phyloP scores from a whole-genome alignment of 1,140 invertebrate genomes.

The Polyergus mexicanus region DNA sequence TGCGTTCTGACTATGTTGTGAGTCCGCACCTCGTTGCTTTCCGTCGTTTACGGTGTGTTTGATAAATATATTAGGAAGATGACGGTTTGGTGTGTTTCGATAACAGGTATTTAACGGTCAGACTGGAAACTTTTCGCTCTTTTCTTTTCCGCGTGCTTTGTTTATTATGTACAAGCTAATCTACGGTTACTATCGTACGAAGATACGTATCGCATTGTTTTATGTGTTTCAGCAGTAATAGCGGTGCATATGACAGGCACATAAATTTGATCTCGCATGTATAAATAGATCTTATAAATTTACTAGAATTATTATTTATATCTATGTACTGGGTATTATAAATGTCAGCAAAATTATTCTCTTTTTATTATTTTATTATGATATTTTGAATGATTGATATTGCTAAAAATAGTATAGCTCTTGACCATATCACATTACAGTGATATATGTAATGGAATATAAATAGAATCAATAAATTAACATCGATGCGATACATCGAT shows the following conservation, averaged over 20 bases:
- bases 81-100: slow-evolving; percentile 81
- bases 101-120: slow-evolving; percentile 81
- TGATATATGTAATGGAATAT: neutral
- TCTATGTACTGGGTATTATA: neutral
- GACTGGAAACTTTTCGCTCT: slow-evolving; percentile 71
- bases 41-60: slow-evolving; percentile 76
- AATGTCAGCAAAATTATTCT: neutral
- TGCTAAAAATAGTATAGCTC: neutral
- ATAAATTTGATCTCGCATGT: neutral
- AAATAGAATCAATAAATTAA: neutral
- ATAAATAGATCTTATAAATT: neutral
- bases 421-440: neutral
- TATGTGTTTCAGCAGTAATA: slow-evolving; percentile 21
- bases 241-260: neutral
- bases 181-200: slow-evolving; percentile 42
- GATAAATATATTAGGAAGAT: slow-evolving; percentile 83
- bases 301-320: slow-evolving; percentile 24
- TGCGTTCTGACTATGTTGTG: slow-evolving; percentile 64
- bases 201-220: slow-evolving; percentile 40
- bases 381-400: neutral
- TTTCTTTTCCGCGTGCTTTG: slow-evolving; percentile 58
- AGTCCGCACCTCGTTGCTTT: slow-evolving; percentile 68
- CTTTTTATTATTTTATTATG: neutral
- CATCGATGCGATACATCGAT: neutral
- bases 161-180: slow-evolving; percentile 42